Percentiles rank a stretch among this genome's conserved stretches.
Evolutionary conservation across 2,888 invertebrate species (phyloP).

Genomic region (Adelphocoris suturalis): DNA sequence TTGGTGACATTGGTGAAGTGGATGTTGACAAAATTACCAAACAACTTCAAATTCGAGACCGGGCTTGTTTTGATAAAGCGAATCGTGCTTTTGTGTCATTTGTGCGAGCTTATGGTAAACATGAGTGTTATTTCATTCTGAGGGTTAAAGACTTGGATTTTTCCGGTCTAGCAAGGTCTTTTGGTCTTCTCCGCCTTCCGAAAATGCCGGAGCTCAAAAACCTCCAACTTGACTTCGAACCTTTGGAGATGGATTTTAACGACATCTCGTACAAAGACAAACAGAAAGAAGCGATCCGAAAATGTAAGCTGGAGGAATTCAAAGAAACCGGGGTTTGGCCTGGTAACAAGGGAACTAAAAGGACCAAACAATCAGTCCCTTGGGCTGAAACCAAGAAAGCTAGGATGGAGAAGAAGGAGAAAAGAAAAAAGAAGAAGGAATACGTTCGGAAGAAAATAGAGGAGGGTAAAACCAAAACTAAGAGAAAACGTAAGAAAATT

Average conservation of each 20-base stretch:
- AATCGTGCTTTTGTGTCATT: slow-evolving; percentile 97
- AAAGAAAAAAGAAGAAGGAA: slow-evolving; percentile 83
- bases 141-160: slow-evolving; percentile 91
- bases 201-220: slow-evolving; percentile 96
- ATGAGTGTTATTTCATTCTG: slow-evolving; percentile 94
- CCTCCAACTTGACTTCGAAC: slow-evolving; percentile 81
- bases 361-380: slow-evolving; percentile 81
- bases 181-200: slow-evolving; percentile 93
- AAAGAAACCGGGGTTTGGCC: slow-evolving; percentile 89
- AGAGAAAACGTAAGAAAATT: slow-evolving; percentile 81
- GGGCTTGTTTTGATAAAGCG: slow-evolving; percentile 91
- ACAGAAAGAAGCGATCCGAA: slow-evolving; percentile 86
- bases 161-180: slow-evolving; percentile 90
- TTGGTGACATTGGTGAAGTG: neutral
- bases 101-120: slow-evolving; percentile 94
- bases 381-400: slow-evolving; percentile 89
- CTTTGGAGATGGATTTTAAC: slow-evolving; percentile 86
- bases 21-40: slow-evolving; percentile 79
- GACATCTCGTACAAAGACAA: slow-evolving; percentile 89
- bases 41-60: slow-evolving; percentile 85
- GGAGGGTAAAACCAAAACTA: slow-evolving; percentile 79
- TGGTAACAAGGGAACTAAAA: slow-evolving; percentile 80
- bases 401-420: slow-evolving; percentile 84
- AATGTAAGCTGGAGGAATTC: slow-evolving; percentile 85
- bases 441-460: slow-evolving; percentile 80